Evolutionary conservation across 2,113 vertebrate genomes (phyloP), one percentile per base, ranked within the genome.

Genomic region (Sturnira hondurensis): DNA sequence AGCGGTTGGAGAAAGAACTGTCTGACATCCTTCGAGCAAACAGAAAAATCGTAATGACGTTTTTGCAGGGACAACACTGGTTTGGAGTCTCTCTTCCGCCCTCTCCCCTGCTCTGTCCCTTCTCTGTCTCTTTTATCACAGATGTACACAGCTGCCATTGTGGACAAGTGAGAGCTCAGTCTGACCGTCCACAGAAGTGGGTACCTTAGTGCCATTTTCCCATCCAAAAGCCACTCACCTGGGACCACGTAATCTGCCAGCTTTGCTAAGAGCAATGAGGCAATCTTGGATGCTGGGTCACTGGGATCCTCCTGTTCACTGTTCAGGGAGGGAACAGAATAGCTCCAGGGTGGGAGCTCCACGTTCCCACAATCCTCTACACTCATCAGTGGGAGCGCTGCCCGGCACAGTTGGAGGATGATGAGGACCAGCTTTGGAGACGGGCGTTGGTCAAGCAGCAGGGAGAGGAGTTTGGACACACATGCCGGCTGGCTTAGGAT

Each of bases 401-500:
- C 99, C 63, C 99, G 99, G 96, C 99, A 99, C 58, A 99, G 65
- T 97, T 99, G 99, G 41, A 99, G 99, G 96, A 99, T 99, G 96
- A 99, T 99, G 52, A 99, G 99, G 19, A 99, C 99, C 97, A 99
- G 97, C 97, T 99, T 99, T 82, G 99, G 99, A 38, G 99, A 99
- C 0, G 99, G 99, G 73, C 99, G 99, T 91, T 99, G 99, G 97
- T 99, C 99, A 96, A 99, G 98, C 31, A 99, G 99, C 89, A 99
- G 98, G 0, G 99, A 99, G 54, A 99, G 99, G 5, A 99, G 99
- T 95, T 99, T 99, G 88, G 99, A 99, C 77, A 99, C 99, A n/a
- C 99, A 99, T 41, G 99, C 99, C 56, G 99, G 99, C 97, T 99
- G 99, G 97, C 99, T 99, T 81, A 99, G 98, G 98, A 99, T 99